These are phyloP conservation scores for Ceratitis capitata DNA, from an alignment of 1,140 invertebrate genomes.

Conservation along the genomic window DNA sequence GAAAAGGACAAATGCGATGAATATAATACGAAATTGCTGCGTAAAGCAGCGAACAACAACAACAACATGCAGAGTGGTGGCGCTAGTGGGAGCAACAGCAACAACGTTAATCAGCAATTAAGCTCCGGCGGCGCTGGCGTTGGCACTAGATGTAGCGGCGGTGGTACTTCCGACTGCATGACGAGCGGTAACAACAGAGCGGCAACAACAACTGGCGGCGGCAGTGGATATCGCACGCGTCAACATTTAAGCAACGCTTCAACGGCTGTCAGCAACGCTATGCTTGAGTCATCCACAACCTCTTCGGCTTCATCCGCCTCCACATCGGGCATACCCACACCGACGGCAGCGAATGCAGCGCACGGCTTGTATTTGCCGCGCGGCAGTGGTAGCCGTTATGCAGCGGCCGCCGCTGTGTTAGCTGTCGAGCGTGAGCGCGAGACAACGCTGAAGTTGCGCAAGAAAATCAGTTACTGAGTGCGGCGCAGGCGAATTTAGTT, in stretches of 20 bases:
- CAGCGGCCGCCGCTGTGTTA: slow-evolving; percentile 5
- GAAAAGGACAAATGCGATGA: slow-evolving; percentile 63
- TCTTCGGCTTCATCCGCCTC: slow-evolving; percentile 57
- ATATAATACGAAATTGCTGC: slow-evolving; percentile 60
- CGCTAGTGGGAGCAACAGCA: slow-evolving; percentile 27
- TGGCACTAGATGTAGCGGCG: background rate
- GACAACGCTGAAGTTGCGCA: slow-evolving; percentile 56
- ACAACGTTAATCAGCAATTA: slow-evolving; percentile 43
- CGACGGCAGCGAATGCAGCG: slow-evolving; percentile 46
- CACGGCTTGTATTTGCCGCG: slow-evolving; percentile 48
- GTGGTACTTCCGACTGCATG: no score
- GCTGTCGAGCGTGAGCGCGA: slow-evolving; percentile 16
- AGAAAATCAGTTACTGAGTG: slow-evolving; percentile 61
- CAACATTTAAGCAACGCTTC: slow-evolving; percentile 51
- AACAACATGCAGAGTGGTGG: slow-evolving; percentile 42
- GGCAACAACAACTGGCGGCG: slow-evolving; percentile 9
- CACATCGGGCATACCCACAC: slow-evolving; percentile 60
- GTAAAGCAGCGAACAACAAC: slow-evolving; percentile 52
- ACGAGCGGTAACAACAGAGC: background rate
- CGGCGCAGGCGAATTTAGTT: background rate
- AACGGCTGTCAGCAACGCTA: background rate
- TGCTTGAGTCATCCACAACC: slow-evolving; percentile 55
- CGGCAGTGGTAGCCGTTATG: slow-evolving; percentile 45
- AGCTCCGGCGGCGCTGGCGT: background rate
- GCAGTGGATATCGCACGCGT: slow-evolving; percentile 49